Evolutionary conservation across 2,888 invertebrate genomes (phyloP).

Genomic region (Sepiola atlantica): DNA sequence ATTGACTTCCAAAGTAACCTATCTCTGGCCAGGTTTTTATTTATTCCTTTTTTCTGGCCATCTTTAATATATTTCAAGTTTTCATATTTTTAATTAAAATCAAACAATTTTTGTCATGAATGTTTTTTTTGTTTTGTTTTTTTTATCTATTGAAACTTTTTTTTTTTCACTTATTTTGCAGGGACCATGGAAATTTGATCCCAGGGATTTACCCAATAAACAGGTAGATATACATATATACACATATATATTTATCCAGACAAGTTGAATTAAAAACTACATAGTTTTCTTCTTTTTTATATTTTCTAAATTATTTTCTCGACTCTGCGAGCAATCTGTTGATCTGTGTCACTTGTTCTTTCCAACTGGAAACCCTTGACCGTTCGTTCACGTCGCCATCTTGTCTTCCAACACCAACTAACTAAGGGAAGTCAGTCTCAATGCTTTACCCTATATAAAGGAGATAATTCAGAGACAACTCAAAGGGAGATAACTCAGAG

Average conservation of each 20-base stretch:
- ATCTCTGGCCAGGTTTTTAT: too few species aligned
- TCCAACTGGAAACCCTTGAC: too few species aligned
- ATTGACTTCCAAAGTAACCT: too few species aligned
- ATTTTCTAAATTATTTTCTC: neutral
- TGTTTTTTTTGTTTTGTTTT: neutral
- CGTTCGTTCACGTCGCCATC: too few species aligned
- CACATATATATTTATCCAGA: neutral
- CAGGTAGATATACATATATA: neutral
- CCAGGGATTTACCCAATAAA: neutral
- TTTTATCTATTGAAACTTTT: neutral
- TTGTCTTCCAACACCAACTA: too few species aligned
- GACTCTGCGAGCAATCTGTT: too few species aligned
- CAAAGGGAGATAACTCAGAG: too few species aligned
- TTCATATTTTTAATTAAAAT: neutral
- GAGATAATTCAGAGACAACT: too few species aligned
- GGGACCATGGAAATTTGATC: neutral
- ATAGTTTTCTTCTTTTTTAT: neutral
- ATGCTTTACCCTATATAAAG: too few species aligned
- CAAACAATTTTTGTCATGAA: neutral
- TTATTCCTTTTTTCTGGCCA: neutral
- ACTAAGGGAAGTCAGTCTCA: too few species aligned
- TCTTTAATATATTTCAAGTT: neutral
- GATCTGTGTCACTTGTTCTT: too few species aligned
- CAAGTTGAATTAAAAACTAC: neutral
- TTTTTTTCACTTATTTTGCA: neutral